A percentile compares a stretch with the other conserved stretches of the same genome.
phyloP scores from a whole-genome alignment of 2,113 vertebrate species.

The Rhinoderma darwinii region DNA sequence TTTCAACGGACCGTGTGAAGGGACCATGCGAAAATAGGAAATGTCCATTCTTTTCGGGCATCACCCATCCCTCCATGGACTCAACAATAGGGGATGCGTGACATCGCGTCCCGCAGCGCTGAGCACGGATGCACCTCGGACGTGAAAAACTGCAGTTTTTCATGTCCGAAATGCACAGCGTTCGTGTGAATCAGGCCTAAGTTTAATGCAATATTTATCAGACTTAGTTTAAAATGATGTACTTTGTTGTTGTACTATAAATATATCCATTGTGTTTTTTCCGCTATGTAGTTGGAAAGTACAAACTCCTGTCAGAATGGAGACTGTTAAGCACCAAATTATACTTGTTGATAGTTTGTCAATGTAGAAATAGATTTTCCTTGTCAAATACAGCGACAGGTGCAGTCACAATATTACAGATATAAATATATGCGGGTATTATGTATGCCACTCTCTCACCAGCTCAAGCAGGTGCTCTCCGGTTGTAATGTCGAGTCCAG shows the following conservation, averaged over 20 bases:
- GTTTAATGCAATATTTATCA: not conserved
- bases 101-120: too few species aligned
- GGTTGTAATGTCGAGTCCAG: slow-evolving; percentile 12
- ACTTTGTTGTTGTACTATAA: not conserved
- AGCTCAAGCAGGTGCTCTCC: slow-evolving; percentile 50
- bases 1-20: too few species aligned
- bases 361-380: slow-evolving; percentile 52
- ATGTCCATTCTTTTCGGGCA: too few species aligned
- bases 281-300: not conserved
- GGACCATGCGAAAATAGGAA: too few species aligned
- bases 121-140: too few species aligned
- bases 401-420: slow-evolving; percentile 51
- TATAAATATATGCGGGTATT: slow-evolving; percentile 51
- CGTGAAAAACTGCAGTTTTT: too few species aligned
- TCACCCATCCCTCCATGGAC: too few species aligned
- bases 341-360: slow-evolving; percentile 43
- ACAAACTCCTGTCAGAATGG: not conserved
- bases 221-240: not conserved
- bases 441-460: not conserved
- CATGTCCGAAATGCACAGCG: too few species aligned
- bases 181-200: too few species aligned
- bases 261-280: not conserved
- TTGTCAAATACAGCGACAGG: not conserved
- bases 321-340: not conserved
- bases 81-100: too few species aligned